These are phyloP conservation scores for Leptinotarsa defecta DNA, from an alignment of 1,140 invertebrate genomes.

Conservation along the genomic window DNA sequence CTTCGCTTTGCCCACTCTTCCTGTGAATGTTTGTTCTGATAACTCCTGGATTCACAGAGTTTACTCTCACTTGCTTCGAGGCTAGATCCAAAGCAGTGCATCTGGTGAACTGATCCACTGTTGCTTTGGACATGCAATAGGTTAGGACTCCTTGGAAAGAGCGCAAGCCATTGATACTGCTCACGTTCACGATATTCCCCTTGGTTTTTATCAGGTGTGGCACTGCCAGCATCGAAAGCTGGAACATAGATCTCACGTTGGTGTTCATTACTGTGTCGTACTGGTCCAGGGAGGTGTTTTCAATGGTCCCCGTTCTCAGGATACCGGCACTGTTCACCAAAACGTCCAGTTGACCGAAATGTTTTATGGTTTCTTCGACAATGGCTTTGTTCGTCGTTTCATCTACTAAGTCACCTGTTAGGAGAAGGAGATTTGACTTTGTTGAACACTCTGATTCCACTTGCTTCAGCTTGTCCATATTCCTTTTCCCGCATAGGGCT, in stretches of 20 bases:
- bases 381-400: conserved; percentile 76
- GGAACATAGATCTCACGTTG: conserved; percentile 83
- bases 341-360: conserved; percentile 75
- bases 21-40: conserved; percentile 72
- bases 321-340: conserved; percentile 86
- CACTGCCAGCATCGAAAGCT: conserved; percentile 81
- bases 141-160: conserved; percentile 77
- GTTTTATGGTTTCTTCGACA: conserved; percentile 69
- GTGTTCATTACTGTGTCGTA: conserved; percentile 84
- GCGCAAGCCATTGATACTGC: conserved; percentile 83
- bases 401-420: conserved; percentile 74
- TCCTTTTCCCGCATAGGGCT: conserved; percentile 66
- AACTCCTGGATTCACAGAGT: conserved; percentile 83
- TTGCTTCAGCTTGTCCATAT: conserved; percentile 66
- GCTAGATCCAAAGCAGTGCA: conserved; percentile 81
- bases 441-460: conserved; percentile 63
- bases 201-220: conserved; percentile 82
- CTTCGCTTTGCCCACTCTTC: conserved; percentile 69
- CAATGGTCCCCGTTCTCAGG: conserved; percentile 69
- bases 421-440: conserved; percentile 46
- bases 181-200: conserved; percentile 89
- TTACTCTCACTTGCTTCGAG: conserved; percentile 80
- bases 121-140: conserved; percentile 88
- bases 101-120: conserved; percentile 87
- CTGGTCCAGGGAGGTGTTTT: conserved; percentile 79